These are phyloP conservation scores for Drepanosiphum platanoidis DNA, from an alignment of 2,888 invertebrate species.

Conservation along the genomic window DNA sequence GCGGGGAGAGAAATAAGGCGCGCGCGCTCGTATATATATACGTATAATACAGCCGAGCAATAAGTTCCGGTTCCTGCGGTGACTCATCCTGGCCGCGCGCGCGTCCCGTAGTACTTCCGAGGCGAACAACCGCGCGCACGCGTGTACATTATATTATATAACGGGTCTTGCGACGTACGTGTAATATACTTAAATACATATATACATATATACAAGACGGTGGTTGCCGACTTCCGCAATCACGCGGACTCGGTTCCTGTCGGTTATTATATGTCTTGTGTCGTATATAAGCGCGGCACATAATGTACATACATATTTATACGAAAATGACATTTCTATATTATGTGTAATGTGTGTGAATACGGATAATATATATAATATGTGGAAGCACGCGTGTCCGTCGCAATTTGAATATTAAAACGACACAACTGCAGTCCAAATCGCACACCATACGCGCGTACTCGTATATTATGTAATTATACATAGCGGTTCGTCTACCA, in stretches of 20 bases:
- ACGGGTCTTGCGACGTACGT: not conserved
- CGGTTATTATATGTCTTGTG: not conserved
- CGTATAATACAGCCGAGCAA: not conserved
- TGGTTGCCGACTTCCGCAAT: conserved; percentile 35
- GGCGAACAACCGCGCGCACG: conserved; percentile 45
- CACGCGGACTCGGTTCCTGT: conserved; percentile 32
- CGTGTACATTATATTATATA: not conserved
- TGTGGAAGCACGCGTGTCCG: not conserved
- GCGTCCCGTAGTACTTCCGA: conserved; percentile 19
- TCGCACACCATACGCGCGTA: not conserved
- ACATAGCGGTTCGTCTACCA: not conserved
- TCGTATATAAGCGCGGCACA: not conserved
- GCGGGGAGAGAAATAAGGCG: not conserved
- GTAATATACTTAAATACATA: not conserved
- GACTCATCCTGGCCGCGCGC: conserved; percentile 14
- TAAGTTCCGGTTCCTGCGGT: conserved; percentile 55
- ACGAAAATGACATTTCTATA: no score
- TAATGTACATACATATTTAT: no score
- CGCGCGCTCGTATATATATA: not conserved
- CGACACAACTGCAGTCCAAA: not conserved
- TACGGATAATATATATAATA: not conserved
- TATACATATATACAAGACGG: not conserved
- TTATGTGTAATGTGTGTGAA: no score
- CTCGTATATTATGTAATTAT: not conserved
- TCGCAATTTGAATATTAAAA: conserved; percentile 4